Base-by-base conservation (phyloP, 2,888 invertebrate species). In the Lepidonotus clava region DNA sequence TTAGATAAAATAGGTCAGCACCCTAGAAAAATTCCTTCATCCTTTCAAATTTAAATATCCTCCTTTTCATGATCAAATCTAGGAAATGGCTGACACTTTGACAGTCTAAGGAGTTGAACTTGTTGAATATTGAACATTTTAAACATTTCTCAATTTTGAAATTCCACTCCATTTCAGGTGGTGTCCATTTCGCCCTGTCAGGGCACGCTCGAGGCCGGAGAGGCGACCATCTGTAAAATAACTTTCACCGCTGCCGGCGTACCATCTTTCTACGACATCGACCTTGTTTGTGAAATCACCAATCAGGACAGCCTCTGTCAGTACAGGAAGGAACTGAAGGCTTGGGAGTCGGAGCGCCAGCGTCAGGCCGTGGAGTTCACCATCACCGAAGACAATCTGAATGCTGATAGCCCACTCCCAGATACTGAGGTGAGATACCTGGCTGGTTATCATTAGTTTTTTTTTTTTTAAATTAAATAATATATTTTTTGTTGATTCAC, bases 261-360 rank as follows among this genome's bases (percentile, higher is more conserved):
- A 24, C 93, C 94, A 11, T 91, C 93, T 24, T 94, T 94, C 91
- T 94, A 93, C 88, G 93, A 94, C 89, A 91, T 94, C 87, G 94
- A 94, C 90, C 91, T 94, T 24, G 91, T 94, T 38, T 94, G 94
- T 91, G 94, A 94, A 91, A 90, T 93, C 28, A 91, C 91, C 24
- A 92, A 93, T 88, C 90, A 92, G 86, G 91, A 91, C 18, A 92
- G 92, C 67, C 90, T 92, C 89, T 88, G 86, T 4, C 86, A 90
- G 40, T 94, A 93, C 89, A 86, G 88, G 66, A 85, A 90, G 40
- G 89, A 91, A 46, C 87, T 94, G 85, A 56, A 86, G 1, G 91
- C 89, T 0, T 94, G 94, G 94, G 91, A 93, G 66, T 87, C 88
- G 0, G 94, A 94, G 88, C 87, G 89, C 77, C 88, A 91, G 32